A percentile compares a stretch with the other conserved stretches of the same genome.
These are phyloP conservation scores for Drosophila pallidifrons DNA, from an alignment of 1,140 invertebrate species.

Conservation along the genomic window DNA sequence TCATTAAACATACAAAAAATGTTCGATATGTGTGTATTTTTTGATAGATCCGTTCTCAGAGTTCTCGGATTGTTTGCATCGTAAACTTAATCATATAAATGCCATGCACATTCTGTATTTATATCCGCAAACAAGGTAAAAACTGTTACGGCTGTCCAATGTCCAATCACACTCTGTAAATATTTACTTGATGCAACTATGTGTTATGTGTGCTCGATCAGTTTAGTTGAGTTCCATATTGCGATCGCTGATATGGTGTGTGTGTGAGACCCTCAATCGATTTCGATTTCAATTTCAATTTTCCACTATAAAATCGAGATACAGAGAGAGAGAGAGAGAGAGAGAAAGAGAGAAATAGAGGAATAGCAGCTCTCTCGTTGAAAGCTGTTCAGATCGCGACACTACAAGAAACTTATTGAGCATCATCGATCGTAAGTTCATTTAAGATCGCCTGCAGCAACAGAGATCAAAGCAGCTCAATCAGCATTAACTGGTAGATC, in stretches of 20 bases:
- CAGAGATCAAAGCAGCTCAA: too few relatives aligned
- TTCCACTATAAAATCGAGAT: too few relatives aligned
- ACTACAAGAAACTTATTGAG: too few relatives aligned
- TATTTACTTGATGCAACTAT: slow-evolving; percentile 25
- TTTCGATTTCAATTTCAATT: neutral
- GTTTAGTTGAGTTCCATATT: neutral
- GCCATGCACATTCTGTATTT: slow-evolving; percentile 42
- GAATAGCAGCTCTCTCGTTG: too few relatives aligned
- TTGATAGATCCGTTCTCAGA: neutral
- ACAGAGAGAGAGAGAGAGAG: too few relatives aligned
- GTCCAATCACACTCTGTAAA: slow-evolving; percentile 28
- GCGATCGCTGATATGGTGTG: slow-evolving; percentile 1
- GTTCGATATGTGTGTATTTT: neutral
- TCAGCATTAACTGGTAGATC: too few relatives aligned
- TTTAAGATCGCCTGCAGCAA: too few relatives aligned
- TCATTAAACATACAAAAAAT: neutral
- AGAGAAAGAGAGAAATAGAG: too few relatives aligned
- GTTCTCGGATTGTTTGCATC: slow-evolving; percentile 3
- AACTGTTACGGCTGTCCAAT: slow-evolving; percentile 14
- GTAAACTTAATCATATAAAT: slow-evolving; percentile 44
- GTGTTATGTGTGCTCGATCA: neutral
- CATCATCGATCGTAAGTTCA: too few relatives aligned
- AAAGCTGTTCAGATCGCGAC: too few relatives aligned
- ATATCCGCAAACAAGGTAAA: slow-evolving; percentile 30
- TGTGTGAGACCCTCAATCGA: neutral